Percentiles rank a stretch among this genome's conserved stretches.
These are phyloP conservation scores for Cerastoderma edule DNA, from an alignment of 2,888 invertebrate species.

Conservation along the genomic window DNA sequence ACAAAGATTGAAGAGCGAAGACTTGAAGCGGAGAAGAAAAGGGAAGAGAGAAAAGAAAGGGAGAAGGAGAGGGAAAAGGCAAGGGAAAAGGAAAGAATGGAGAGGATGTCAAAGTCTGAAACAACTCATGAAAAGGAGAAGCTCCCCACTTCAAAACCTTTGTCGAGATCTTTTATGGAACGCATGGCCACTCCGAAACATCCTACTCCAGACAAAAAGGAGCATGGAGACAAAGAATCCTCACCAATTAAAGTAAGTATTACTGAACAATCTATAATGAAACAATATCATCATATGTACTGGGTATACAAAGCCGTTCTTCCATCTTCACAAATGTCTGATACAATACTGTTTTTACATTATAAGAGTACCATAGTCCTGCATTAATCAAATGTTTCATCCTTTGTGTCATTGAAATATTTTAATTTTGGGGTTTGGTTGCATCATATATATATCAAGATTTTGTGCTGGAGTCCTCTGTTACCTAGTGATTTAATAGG, in stretches of 20 bases:
- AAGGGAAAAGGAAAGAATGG: conserved; percentile 26
- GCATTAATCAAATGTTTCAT: too few relatives aligned
- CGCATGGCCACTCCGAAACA: conserved; percentile 55
- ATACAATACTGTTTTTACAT: too few relatives aligned
- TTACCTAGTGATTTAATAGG: too few relatives aligned
- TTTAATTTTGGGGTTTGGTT: too few relatives aligned
- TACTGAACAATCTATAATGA: too few relatives aligned
- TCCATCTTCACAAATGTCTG: too few relatives aligned
- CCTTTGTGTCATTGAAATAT: too few relatives aligned
- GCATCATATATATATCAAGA: too few relatives aligned
- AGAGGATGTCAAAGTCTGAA: conserved; percentile 54
- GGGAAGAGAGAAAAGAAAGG: conserved; percentile 50
- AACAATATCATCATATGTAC: too few relatives aligned
- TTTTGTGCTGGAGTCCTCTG: too few relatives aligned
- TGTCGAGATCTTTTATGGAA: conserved; percentile 58
- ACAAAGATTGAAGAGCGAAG: conserved; percentile 60
- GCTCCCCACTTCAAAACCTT: conserved; percentile 38
- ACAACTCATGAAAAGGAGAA: conserved; percentile 44
- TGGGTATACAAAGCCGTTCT: too few relatives aligned
- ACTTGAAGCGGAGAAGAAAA: conserved; percentile 59
- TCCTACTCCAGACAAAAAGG: conserved; percentile 55
- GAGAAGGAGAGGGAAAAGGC: conserved; percentile 38
- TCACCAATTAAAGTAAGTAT: conserved; percentile 58
- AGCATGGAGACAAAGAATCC: conserved; percentile 43
- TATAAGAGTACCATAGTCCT: too few relatives aligned